Evolutionary conservation across 2,888 invertebrate genomes (phyloP).

Genomic region (Melipona bicolor): DNA sequence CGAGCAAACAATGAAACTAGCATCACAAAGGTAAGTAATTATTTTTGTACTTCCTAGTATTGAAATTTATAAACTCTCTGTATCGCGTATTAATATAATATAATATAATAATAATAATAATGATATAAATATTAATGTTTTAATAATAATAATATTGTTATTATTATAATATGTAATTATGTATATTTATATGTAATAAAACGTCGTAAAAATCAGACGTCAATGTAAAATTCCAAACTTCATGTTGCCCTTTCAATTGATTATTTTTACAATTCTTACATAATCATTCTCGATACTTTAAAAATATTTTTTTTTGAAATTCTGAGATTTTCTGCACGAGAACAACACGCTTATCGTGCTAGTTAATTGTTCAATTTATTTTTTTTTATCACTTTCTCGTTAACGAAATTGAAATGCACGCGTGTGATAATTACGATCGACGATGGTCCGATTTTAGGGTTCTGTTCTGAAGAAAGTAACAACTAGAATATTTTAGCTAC

Average conservation of each 20-base stretch:
- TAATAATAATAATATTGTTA: too few relatives aligned
- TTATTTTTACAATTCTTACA: background rate
- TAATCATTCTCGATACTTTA: background rate
- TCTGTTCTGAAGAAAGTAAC: background rate
- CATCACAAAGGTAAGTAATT: conserved; percentile 19
- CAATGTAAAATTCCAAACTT: background rate
- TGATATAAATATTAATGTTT: background rate
- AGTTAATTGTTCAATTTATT: too few relatives aligned
- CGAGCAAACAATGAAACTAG: conserved; percentile 16
- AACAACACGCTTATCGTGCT: background rate
- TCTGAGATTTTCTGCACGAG: too few relatives aligned
- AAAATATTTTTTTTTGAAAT: background rate
- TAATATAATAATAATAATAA: background rate
- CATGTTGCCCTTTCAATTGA: background rate
- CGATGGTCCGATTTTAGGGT: background rate
- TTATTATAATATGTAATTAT: background rate
- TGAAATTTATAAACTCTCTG: background rate
- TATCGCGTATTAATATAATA: too few relatives aligned
- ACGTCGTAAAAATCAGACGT: background rate
- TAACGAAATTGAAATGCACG: background rate
- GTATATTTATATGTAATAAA: too few relatives aligned
- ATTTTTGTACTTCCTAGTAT: conserved; percentile 17
- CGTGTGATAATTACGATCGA: conserved; percentile 14
- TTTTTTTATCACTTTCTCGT: background rate
- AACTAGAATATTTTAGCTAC: conserved; percentile 31